A percentile compares a stretch with the other conserved stretches of the same genome.
These are phyloP conservation scores for Oreonectes daqikongensis DNA, from an alignment of 2,797 vertebrate species.

Conservation along the genomic window DNA sequence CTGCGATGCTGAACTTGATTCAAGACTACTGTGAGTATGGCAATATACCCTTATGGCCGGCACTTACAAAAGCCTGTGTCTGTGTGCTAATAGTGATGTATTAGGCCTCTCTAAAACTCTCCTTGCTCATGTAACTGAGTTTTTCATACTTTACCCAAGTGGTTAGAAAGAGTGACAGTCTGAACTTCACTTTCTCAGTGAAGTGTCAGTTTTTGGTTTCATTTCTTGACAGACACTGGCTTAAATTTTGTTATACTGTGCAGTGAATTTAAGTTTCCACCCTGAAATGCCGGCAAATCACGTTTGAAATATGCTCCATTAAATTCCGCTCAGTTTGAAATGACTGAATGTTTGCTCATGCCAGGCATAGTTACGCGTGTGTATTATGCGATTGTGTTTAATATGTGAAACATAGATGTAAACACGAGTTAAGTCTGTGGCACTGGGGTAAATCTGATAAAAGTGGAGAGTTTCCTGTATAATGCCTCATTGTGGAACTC, in stretches of 20 bases:
- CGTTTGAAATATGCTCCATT: slow-evolving; percentile 31
- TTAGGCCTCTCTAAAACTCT: slow-evolving; percentile 45
- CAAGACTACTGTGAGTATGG: slow-evolving; percentile 44
- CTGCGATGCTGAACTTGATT: slow-evolving; percentile 42
- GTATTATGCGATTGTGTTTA: slow-evolving; percentile 45
- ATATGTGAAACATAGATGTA: slow-evolving; percentile 53
- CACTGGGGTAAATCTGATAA: slow-evolving; percentile 34
- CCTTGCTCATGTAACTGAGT: slow-evolving; percentile 39
- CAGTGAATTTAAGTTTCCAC: slow-evolving; percentile 41
- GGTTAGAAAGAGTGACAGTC: slow-evolving; percentile 21
- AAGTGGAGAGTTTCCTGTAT: slow-evolving; percentile 44
- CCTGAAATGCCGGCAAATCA: slow-evolving; percentile 36
- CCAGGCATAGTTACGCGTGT: slow-evolving; percentile 25
- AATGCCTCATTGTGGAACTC: slow-evolving; percentile 43
- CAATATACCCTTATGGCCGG: slow-evolving; percentile 31
- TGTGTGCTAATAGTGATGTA: slow-evolving; percentile 58
- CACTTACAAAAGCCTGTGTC: slow-evolving; percentile 34
- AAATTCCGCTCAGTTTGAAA: slow-evolving; percentile 39
- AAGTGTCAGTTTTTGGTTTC: slow-evolving; percentile 38
- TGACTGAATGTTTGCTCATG: slow-evolving; percentile 38
- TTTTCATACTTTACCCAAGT: slow-evolving; percentile 34
- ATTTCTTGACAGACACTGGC: slow-evolving; percentile 30
- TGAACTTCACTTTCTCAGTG: slow-evolving; percentile 12
- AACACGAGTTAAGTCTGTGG: slow-evolving; percentile 42
- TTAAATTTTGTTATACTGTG: slow-evolving; percentile 25